These are phyloP conservation scores for Indicator indicator DNA, from an alignment of 2,113 vertebrate species.

Conservation along the genomic window DNA sequence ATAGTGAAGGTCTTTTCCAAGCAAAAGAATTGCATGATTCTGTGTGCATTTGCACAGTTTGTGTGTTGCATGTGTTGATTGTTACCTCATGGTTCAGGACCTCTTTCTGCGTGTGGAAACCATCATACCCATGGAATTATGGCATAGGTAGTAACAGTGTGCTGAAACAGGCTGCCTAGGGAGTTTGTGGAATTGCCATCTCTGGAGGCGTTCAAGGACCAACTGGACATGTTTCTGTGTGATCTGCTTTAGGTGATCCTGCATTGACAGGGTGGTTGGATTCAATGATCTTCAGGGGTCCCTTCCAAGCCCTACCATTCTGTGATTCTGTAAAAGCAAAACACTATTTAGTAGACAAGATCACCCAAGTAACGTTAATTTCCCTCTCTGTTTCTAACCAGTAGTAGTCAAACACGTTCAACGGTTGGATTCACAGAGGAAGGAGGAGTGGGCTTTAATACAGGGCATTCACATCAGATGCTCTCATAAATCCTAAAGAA, in stretches of 20 bases:
- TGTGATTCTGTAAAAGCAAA: background rate
- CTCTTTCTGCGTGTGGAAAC: background rate
- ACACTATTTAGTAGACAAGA: background rate
- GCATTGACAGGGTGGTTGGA: too few relatives aligned
- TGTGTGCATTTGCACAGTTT: background rate
- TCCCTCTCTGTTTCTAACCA: background rate
- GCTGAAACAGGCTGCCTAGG: too few relatives aligned
- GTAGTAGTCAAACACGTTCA: background rate
- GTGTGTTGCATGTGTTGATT: background rate
- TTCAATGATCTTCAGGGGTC: too few relatives aligned
- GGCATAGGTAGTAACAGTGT: too few relatives aligned
- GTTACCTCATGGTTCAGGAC: background rate
- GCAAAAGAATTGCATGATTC: too few relatives aligned
- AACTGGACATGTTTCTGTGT: too few relatives aligned
- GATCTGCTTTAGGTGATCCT: too few relatives aligned
- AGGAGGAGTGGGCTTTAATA: background rate
- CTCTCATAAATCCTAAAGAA: background rate
- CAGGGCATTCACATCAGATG: background rate
- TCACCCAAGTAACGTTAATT: background rate
- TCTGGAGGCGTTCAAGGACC: too few relatives aligned
- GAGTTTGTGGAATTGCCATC: too few relatives aligned
- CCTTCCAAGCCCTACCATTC: too few relatives aligned
- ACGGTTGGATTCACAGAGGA: background rate
- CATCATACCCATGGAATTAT: accelerated
- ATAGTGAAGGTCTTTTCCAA: too few relatives aligned